Evolutionary conservation across 2,888 invertebrate genomes (phyloP).

Genomic region (Ischnura elegans): DNA sequence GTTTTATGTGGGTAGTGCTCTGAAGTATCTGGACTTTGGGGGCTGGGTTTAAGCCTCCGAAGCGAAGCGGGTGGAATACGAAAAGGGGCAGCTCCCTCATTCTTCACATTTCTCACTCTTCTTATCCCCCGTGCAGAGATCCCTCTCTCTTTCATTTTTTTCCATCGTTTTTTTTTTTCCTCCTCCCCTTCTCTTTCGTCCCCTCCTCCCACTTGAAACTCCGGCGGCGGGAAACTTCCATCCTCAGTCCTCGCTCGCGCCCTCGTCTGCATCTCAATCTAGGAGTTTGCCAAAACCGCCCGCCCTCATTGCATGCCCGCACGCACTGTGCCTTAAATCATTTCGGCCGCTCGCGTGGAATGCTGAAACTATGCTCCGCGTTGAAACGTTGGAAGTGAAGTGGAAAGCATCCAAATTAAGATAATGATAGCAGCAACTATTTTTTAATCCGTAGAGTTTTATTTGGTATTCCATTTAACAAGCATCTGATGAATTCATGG

Average conservation of each 20-base stretch:
- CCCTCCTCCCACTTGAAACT: conserved; percentile 45
- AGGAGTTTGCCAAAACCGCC: background rate
- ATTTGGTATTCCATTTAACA: no score
- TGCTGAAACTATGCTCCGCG: no score
- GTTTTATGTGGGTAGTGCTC: background rate
- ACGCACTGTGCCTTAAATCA: no score
- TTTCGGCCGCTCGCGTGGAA: no score
- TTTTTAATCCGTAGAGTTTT: no score
- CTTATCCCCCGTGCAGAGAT: conserved; percentile 72
- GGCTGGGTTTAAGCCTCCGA: conserved; percentile 38
- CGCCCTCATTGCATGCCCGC: background rate
- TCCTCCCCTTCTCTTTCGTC: conserved; percentile 70
- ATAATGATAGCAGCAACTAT: no score
- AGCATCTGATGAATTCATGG: no score
- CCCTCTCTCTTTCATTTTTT: conserved; percentile 64
- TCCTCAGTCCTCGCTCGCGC: conserved; percentile 1
- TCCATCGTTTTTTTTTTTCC: conserved; percentile 69
- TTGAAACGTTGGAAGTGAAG: no score
- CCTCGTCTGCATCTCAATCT: conserved; percentile 51
- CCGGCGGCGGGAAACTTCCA: conserved; percentile 22
- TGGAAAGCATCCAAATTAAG: no score
- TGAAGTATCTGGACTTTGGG: background rate
- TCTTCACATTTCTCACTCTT: conserved; percentile 74
- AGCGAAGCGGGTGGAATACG: conserved; percentile 66
- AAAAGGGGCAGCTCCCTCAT: conserved; percentile 67